Evolutionary conservation across 2,797 vertebrate genomes (phyloP).

Genomic region (Enteromius unitaeniatus): DNA sequence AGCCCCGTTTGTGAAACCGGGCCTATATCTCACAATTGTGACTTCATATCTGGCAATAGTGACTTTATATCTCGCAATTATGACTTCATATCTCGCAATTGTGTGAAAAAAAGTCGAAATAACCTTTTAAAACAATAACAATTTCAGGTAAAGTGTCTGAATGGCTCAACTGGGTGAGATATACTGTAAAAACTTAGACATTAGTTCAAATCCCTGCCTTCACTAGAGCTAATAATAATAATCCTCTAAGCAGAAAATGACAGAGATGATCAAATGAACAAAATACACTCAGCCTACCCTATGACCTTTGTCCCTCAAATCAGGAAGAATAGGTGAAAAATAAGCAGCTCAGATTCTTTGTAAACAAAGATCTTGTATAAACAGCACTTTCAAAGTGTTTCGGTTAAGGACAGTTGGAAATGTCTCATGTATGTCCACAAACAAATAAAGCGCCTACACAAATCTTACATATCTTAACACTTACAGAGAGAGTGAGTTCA

Average conservation of each 20-base stretch:
- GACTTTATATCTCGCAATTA: too few species aligned
- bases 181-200: background rate
- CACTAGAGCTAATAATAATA: background rate
- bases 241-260: background rate
- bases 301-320: background rate
- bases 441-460: background rate
- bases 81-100: too few species aligned
- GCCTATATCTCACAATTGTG: too few species aligned
- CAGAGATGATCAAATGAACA: background rate
- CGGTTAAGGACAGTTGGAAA: background rate
- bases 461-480: background rate
- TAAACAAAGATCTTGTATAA: background rate
- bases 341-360: background rate
- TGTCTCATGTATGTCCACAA: background rate
- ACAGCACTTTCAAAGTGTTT: background rate
- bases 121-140: background rate
- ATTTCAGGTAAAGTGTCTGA: background rate
- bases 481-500: slow-evolving; percentile 18
- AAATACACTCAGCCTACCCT: background rate
- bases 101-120: too few species aligned
- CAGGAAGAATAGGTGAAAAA: background rate
- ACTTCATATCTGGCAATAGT: too few species aligned
- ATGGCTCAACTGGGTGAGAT: background rate
- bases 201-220: background rate
- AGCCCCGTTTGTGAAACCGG: too few species aligned